phyloP scores from a whole-genome alignment of 2,113 vertebrate species.

The Zosterops lateralis region DNA sequence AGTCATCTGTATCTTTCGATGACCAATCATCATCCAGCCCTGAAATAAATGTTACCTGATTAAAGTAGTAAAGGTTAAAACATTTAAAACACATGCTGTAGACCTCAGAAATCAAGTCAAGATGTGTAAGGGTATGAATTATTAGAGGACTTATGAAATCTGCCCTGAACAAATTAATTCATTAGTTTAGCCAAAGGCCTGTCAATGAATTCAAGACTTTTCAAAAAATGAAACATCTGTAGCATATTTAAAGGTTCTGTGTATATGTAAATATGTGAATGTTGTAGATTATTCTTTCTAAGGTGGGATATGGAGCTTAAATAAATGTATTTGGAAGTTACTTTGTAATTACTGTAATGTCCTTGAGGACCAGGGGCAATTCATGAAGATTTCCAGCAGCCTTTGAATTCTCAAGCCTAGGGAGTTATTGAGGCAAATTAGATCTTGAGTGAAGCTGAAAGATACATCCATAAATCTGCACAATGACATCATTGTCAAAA shows the following conservation, averaged over 20 bases:
- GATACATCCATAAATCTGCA: slow-evolving; percentile 4
- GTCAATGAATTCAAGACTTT: slow-evolving; percentile 78
- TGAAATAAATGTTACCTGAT: slow-evolving; percentile 78
- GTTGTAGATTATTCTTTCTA: slow-evolving; percentile 61
- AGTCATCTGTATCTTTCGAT: slow-evolving; percentile 71
- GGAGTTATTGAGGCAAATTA: slow-evolving; percentile 31
- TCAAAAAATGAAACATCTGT: slow-evolving; percentile 77
- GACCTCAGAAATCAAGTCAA: slow-evolving; percentile 79
- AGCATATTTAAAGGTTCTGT: slow-evolving; percentile 73
- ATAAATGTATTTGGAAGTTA: slow-evolving; percentile 56
- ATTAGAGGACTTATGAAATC: slow-evolving; percentile 80
- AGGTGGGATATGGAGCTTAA: slow-evolving; percentile 51
- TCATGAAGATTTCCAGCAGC: slow-evolving; percentile 16
- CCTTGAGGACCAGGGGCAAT: slow-evolving; percentile 40
- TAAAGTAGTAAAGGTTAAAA: slow-evolving; percentile 79
- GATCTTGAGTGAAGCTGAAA: slow-evolving; percentile 24
- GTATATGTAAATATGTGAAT: slow-evolving; percentile 66
- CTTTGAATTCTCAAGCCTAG: not conserved
- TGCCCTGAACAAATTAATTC: slow-evolving; percentile 78
- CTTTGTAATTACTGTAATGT: slow-evolving; percentile 56
- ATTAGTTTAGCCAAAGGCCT: slow-evolving; percentile 75
- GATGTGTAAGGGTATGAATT: slow-evolving; percentile 79
- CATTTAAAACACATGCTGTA: slow-evolving; percentile 76
- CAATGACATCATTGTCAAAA: slow-evolving; percentile 19
- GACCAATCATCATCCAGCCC: slow-evolving; percentile 67